These are phyloP conservation scores for Scortum barcoo DNA, from an alignment of 2,113 vertebrate species.

Conservation along the genomic window DNA sequence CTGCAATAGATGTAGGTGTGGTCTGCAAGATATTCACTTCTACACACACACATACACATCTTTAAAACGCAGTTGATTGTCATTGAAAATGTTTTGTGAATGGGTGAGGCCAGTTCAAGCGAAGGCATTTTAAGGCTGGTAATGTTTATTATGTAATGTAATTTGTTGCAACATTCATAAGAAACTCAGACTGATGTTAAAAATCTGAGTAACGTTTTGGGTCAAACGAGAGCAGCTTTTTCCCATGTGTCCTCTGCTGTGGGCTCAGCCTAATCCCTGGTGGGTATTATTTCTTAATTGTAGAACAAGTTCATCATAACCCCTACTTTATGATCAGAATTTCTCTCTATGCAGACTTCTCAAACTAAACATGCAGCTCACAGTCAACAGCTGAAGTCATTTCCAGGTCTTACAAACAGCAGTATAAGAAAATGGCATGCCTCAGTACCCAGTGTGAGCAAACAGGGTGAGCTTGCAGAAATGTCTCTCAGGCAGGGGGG, in stretches of 20 bases:
- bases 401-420: slow-evolving; percentile 55
- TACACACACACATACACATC: not conserved
- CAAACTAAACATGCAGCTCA: slow-evolving; percentile 56
- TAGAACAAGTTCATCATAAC: slow-evolving; percentile 21
- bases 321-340: slow-evolving; percentile 50
- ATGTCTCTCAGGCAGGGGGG: slow-evolving; percentile 1
- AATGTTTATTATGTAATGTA: not conserved
- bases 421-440: slow-evolving; percentile 37
- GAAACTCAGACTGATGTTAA: slow-evolving; percentile 35
- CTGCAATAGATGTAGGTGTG: not conserved
- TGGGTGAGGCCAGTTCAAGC: not conserved
- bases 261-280: not conserved
- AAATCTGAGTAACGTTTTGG: too few species aligned
- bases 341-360: slow-evolving; percentile 51
- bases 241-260: not conserved
- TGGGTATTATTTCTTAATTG: slow-evolving; percentile 11
- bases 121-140: not conserved
- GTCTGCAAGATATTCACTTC: not conserved
- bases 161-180: slow-evolving; percentile 2
- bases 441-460: slow-evolving; percentile 29
- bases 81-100: slow-evolving; percentile 13
- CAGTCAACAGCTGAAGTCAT: slow-evolving; percentile 43
- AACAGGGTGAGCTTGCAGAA: slow-evolving; percentile 46
- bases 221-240: slow-evolving; percentile 17
- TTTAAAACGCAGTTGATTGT: slow-evolving; percentile 3